phyloP scores from a whole-genome alignment of 2,888 invertebrate genomes.

The Lagria hirta region DNA sequence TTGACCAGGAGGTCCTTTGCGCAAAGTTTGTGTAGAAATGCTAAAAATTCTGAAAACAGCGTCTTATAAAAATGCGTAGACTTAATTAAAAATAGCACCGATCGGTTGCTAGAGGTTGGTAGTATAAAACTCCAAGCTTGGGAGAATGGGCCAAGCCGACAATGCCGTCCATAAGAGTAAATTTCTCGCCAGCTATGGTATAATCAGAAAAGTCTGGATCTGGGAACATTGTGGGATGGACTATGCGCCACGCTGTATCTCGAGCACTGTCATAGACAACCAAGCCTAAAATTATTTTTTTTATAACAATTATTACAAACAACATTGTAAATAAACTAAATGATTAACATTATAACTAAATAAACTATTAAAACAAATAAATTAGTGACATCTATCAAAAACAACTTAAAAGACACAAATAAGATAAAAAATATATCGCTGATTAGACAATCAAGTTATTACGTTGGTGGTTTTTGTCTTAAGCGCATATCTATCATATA shows the following conservation, averaged over 20 bases:
- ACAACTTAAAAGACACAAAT: no score
- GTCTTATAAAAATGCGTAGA: background rate
- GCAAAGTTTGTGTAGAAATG: constrained; percentile 71
- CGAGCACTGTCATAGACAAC: constrained; percentile 68
- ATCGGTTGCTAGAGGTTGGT: constrained; percentile 73
- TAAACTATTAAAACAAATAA: no score
- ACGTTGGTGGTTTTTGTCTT: no score
- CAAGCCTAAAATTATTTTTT: constrained; percentile 50
- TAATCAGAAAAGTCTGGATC: constrained; percentile 78
- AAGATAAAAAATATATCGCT: no score
- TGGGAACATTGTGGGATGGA: constrained; percentile 83
- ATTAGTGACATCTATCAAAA: no score
- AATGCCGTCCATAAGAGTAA: constrained; percentile 74
- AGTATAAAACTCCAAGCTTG: constrained; percentile 64
- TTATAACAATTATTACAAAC: no score
- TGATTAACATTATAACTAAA: no score
- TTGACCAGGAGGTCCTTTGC: constrained; percentile 71
- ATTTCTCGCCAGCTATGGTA: constrained; percentile 66
- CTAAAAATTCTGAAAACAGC: constrained; percentile 66
- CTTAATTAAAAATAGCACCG: constrained; percentile 51
- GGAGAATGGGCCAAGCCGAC: constrained; percentile 72
- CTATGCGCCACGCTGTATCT: constrained; percentile 78
- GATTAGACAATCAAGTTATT: no score
- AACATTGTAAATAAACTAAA: background rate
- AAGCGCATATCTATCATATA: no score